These are phyloP conservation scores for Plagodis dolabraria DNA, from an alignment of 2,888 invertebrate genomes.

Conservation along the genomic window DNA sequence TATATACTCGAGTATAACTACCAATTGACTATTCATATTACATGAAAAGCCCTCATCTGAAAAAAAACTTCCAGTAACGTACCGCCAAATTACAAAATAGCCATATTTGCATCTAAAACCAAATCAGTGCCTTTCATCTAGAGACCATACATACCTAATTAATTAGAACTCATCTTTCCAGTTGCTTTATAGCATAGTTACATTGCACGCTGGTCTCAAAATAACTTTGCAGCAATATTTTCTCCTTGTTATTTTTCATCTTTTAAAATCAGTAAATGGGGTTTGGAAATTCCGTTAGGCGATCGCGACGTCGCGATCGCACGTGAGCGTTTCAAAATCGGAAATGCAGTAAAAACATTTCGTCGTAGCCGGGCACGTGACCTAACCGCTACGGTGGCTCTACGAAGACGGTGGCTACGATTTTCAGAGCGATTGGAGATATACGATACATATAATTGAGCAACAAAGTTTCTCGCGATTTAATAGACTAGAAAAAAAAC, in stretches of 20 bases:
- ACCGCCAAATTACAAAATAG: no score
- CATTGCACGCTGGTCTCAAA: not conserved
- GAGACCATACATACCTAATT: no score
- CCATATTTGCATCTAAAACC: no score
- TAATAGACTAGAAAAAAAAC: no score
- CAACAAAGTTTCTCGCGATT: not conserved
- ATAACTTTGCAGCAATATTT: not conserved
- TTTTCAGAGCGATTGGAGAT: constrained; percentile 5
- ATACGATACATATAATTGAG: not conserved
- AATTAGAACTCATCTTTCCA: no score
- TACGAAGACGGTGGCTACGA: constrained; percentile 40
- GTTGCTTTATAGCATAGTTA: not conserved
- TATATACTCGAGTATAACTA: no score
- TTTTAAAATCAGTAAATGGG: constrained; percentile 32
- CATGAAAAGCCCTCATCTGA: no score
- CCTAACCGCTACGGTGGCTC: constrained; percentile 42
- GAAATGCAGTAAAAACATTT: constrained; percentile 77
- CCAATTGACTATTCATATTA: no score
- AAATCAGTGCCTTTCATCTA: no score
- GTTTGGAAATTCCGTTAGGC: constrained; percentile 43
- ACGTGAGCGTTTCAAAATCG: constrained; percentile 61
- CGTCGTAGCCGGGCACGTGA: constrained; percentile 71
- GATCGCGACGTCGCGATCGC: constrained; percentile 36
- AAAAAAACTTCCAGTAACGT: no score
- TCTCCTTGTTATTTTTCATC: not conserved